Base-by-base conservation (phyloP, 2,888 invertebrate species). In the Limnephilus rhombicus region DNA sequence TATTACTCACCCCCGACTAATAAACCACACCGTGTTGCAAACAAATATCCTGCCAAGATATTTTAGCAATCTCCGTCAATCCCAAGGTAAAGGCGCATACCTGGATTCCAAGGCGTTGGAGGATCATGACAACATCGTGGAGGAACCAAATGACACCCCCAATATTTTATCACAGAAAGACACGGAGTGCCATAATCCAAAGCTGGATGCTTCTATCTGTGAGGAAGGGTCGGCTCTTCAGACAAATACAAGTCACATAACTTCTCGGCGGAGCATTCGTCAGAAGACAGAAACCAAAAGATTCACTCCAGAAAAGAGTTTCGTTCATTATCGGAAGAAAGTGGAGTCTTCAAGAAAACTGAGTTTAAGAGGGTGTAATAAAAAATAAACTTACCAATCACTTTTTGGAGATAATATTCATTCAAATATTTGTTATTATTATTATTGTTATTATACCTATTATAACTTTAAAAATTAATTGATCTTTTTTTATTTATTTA, bases 161-260 rank as follows among this genome's bases (percentile, higher is more conserved):
- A 83, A 83, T 15, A 34, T 83, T 37, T 83, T 83, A 37, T 83
- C 83, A 15, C 83, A 41, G 83, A 37, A 83, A 83, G 83, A 83
- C 18, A 34, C 41, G 18, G 83, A 83, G 13, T 18, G 7, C 18
- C 5, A 68, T 68, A 68, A 68, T 24, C 68, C 68, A 68, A 24
- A 68, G 24, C 18, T 68, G 68, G 68, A 68, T 7, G 68, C 24
- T 68, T 68, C 68, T 4, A 0, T 68, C 68, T 68, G 68, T 18
- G 68, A 24, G 68, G 68, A 68, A 4, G 18, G 4, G 18, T 68
- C 68, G 24, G 24, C 15, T 68, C 24, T 68, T 68, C 68, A 68
- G 68, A 68, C 24, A 68, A 24, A 18, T 18, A 24, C 0, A 5
- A 68, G 24, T 68, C 24, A 1, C 7, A 68, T 18, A 5, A 68